phyloP scores from a whole-genome alignment of 1,140 invertebrate genomes.

The Drosophila bipectinata region DNA sequence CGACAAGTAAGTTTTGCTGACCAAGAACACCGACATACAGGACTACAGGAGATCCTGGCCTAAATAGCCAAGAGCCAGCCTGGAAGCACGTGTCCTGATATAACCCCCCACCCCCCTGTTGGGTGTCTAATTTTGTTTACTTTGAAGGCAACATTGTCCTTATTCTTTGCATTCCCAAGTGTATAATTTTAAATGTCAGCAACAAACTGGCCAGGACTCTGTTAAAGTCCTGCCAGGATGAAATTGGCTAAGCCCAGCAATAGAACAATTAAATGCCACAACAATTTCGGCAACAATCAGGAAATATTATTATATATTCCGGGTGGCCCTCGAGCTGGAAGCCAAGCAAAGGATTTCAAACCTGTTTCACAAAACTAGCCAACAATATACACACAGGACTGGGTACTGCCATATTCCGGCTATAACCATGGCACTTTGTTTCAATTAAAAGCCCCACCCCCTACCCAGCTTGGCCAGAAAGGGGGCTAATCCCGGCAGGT shows the following conservation, averaged over 20 bases:
- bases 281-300: slow-evolving; percentile 26
- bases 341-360: slow-evolving; percentile 14
- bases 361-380: background rate
- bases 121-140: slow-evolving; percentile 73
- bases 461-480: no score
- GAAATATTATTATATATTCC: slow-evolving; percentile 21
- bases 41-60: background rate
- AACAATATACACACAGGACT: slow-evolving; percentile 12
- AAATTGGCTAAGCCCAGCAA: background rate
- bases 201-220: slow-evolving; percentile 53
- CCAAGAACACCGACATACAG: slow-evolving; percentile 47
- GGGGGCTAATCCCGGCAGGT: background rate
- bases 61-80: background rate
- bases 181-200: slow-evolving; percentile 80
- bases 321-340: background rate
- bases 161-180: slow-evolving; percentile 68
- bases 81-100: no score
- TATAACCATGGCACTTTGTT: slow-evolving; percentile 43
- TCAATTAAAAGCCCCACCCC: slow-evolving; percentile 30
- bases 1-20: slow-evolving; percentile 74
- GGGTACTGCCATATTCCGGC: slow-evolving; percentile 7
- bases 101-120: background rate
- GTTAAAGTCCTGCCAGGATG: slow-evolving; percentile 44
- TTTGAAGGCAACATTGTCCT: slow-evolving; percentile 63
- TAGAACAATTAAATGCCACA: slow-evolving; percentile 33